Conservation (phyloP, 2,797 vertebrate genomes). For the Oreochromis grahami region DNA sequence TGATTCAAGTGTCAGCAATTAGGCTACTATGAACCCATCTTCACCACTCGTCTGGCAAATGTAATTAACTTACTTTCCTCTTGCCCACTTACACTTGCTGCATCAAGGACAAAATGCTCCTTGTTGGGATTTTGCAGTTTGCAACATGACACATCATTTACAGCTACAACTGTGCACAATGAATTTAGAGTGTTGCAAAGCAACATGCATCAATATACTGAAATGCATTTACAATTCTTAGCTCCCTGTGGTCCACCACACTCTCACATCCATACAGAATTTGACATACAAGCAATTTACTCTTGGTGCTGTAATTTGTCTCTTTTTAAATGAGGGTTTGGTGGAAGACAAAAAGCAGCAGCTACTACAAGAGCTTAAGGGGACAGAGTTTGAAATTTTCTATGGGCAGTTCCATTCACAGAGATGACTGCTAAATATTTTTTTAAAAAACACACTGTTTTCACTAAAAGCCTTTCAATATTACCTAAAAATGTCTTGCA, state of each 20-base stretch:
- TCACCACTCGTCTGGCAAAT: slow-evolving; percentile 33
- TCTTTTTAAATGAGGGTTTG: neutral
- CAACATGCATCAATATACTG: neutral
- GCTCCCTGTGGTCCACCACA: neutral
- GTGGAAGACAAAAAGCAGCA: neutral
- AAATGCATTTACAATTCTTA: slow-evolving; percentile 8
- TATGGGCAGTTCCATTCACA: slow-evolving; percentile 6
- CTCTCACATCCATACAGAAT: slow-evolving; percentile 6
- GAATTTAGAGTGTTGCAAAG: slow-evolving; percentile 10
- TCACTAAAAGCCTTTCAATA: neutral
- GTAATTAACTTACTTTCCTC: slow-evolving; percentile 30
- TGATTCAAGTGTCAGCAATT: slow-evolving; percentile 24
- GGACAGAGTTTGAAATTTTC: neutral
- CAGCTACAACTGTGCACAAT: slow-evolving; percentile 22
- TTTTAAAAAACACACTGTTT: neutral
- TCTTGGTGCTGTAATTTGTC: neutral
- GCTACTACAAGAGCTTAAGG: neutral
- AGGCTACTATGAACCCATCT: neutral
- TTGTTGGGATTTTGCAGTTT: slow-evolving; percentile 10
- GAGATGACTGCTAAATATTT: neutral
- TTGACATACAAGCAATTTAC: slow-evolving; percentile 22
- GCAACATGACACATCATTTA: slow-evolving; percentile 28
- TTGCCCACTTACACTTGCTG: neutral
- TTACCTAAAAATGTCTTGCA: neutral
- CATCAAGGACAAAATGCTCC: neutral